Base-by-base conservation (phyloP, 2,113 vertebrate species). In the Lycocorax pyrrhopterus region DNA sequence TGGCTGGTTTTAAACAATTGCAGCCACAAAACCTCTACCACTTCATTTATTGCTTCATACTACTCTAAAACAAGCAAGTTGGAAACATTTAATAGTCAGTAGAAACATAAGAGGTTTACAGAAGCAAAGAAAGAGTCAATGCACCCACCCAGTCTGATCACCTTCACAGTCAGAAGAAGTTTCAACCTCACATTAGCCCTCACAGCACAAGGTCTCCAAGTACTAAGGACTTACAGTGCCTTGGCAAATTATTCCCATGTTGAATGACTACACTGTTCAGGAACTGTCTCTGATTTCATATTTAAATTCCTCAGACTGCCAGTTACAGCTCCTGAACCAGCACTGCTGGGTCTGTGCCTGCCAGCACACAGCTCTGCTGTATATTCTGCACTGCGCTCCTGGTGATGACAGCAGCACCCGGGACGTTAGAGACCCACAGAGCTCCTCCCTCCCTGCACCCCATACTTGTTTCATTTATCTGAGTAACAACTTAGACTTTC, bases 11-110 rank as follows among this genome's bases (percentile, higher is more conserved):
- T 76, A 76, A 87, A 82, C 44, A 86, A 60, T 9, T 56, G 22
- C 43, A 93, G 56, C 76, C 76, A 84, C 84, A 92, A 95, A 95
- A 51, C 52, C 58, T 86, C 92, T 64, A 81, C 55, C 71, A 62
- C 46, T 82, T 94, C 69, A 82, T 89, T 87, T 85, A 91, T 18
- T 94, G 67, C 53, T 87, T 62, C 78, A 33, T 39, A 68, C 10
- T 41, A 29, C 76, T 86, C 16, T 62, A 66, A 82, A 93, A 4
- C 16, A 82, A 74, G 81, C 32, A 51, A 21, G 47, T 58, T 51
- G 44, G 56, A 80, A 84, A 62, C 78, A 84, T 46, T 10, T 44
- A 55, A 64, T 16, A 76, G 39, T 47, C 62, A 63, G 33, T 84
- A 69, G 66, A 89, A 89, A 80, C 17, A 26, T 27, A 39, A 37